Base-by-base conservation (phyloP, 2,888 invertebrate genomes). In the Eucriotettix oculatus region DNA sequence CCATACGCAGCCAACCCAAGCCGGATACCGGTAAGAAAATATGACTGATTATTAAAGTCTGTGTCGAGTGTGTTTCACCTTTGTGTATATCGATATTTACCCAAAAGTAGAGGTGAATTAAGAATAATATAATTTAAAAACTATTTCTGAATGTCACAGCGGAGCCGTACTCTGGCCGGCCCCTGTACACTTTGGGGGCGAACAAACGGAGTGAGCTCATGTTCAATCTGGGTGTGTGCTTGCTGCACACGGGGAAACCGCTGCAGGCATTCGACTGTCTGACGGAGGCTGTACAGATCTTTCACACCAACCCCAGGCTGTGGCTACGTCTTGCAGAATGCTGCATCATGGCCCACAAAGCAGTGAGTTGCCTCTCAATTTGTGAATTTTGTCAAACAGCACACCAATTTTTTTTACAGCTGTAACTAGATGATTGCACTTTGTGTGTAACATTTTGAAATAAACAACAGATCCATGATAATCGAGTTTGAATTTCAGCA, bases 301-400 rank as follows among this genome's bases (percentile, higher is more conserved):
- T 88, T 69, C 90, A 90, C 63, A 86, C 86, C 67, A 95, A 94
- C 73, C 89, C 95, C 7, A 79, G 90, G 60, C 79, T 97, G 52
- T 98, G 97, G 96, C 76, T 94, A 61, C 80, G 96, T 67, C 77
- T 97, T 68, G 94, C 96, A 0, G 97, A 97, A 74, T 93, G 95
- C 70, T 93, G 93, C 71, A 87, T 93, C 54, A 82, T 79, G 67
- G 79, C 79, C 68, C 79, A 84, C 67, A 83, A 83, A 69, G 75
- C 76, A 64, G 80, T 81, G 66, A 78, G 79, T 58, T 9, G 11
- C 3, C 41, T 56, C 12, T 29, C 16, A n/a, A n/a, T n/a, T n/a
- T n/a, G n/a, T n/a, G n/a, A 29, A 29, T 7, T 29, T 2, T 29
- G 29, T 29, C 7, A 5, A 7, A 29, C 29, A 29, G 3, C 29